Evolutionary conservation across 2,113 vertebrate species (phyloP), one percentile per base, ranked within the genome.

Genomic region (Nycticryphes semicollaris): DNA sequence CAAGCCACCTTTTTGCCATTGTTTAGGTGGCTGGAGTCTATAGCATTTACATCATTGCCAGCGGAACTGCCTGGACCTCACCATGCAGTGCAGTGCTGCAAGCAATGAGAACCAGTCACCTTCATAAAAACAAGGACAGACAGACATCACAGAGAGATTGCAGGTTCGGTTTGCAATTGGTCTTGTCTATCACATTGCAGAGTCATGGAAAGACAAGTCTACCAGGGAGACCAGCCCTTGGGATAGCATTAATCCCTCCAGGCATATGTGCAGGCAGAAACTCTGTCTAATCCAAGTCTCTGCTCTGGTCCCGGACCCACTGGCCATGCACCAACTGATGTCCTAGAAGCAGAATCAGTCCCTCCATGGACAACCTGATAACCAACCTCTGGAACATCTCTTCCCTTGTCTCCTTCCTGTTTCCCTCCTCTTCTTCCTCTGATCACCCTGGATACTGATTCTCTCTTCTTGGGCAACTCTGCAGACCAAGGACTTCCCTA

Each of bases 341-440:
- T 48, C 35, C 64, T 80, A 51, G 37, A 80, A 41, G 17, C 6
- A 75, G 19, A 41, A 78, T 67, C 83, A 75, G 4, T 5, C 43
- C 4, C 43, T 93, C 76, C 3, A 7, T 12, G 25, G 22, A 23
- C 31, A 68, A 43, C 17, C 23, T 68, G 48, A 73, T 41, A 76
- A 54, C 3, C 14, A 48, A 63, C 66, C 23, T 43, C 0, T 0
- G 31, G 13, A 68, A 60, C 22, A 51, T 8, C 48, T 84, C 70
- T 68, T 75, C 24, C 8, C 7, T 7, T 37, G 10, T 25, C 37
- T 56, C 53, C 14, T 77, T 67, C 30, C 31, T 75, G 64, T 78
- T 94, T 91, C 75, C 14, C 21, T 92, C 48, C 33, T 74, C 86
- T 84, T 91, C 66, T 79, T 94, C 48, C 57, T 96, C 74, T 82